Evolutionary conservation across 2,797 vertebrate genomes (phyloP), one percentile per base, ranked within the genome.

Genomic region (Epinephelus coioides): DNA sequence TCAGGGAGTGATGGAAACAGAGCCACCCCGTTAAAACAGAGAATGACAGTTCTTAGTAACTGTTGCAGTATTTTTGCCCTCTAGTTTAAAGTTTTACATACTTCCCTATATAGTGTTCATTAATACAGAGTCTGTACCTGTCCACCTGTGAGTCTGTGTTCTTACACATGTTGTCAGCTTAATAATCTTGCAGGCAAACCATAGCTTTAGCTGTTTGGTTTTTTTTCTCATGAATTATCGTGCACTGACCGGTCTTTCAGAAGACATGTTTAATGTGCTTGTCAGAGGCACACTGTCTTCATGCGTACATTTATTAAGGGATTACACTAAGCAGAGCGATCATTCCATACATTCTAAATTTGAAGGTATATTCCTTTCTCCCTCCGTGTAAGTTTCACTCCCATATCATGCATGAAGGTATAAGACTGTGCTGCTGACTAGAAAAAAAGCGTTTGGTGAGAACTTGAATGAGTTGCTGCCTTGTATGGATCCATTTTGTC

Each of bases 301-400:
- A 67, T 72, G 25, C 60, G 40, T 73, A 27, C 14, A 53, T 73
- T 75, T 53, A 63, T 86, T 47, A 81, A 87, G 77, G 60, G 76
- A 79, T 82, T 82, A 73, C 78, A 76, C 84, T 91, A 89, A 92
- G 84, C 84, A 93, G 80, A 81, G 79, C 65, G 60, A 65, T 82
- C 83, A 87, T 93, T 93, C 87, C 90, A 86, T 76, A 47, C 70
- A 46, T 60, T 55, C 38, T 30, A 54, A 60, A 74, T 57, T 66
- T 76, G n/a, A 68, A 56, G 21, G 1, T 57, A 2, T 76, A 10
- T 61, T 70, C 19, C 43, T 50, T 61, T 70, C 27, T 72, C 13
- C 55, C 21, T 76, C 23, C 5, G 1, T 65, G 40, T 75, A 40
- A 66, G 30, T 27, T 51, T 86, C 67, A 62, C 30, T 82, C 65